Evolutionary conservation across 2,113 vertebrate species (phyloP).

Genomic region (Erythrocercus mccallii): DNA sequence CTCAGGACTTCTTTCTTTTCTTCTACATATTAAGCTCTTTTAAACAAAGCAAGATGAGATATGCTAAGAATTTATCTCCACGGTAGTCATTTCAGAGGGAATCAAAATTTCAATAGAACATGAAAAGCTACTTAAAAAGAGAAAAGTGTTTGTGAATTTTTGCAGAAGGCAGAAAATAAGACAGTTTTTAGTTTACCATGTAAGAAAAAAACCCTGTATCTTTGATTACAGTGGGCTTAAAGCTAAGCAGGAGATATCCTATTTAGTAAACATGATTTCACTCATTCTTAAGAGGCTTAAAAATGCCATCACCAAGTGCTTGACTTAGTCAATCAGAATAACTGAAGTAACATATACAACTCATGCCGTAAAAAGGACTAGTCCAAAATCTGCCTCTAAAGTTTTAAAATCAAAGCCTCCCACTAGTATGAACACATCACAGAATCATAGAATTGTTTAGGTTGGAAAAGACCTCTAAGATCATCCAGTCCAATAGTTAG

Average conservation of each 20-base stretch:
- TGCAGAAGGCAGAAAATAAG: neutral
- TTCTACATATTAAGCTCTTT: neutral
- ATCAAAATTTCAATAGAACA: slow-evolving; percentile 28
- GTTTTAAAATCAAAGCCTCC: neutral
- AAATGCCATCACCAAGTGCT: neutral
- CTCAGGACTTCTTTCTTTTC: neutral
- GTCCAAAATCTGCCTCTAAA: neutral
- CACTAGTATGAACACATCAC: neutral
- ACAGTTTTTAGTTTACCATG: neutral
- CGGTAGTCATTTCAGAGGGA: neutral
- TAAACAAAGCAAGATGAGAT: slow-evolving; percentile 7
- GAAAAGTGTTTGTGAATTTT: neutral
- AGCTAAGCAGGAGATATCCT: neutral
- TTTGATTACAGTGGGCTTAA: neutral
- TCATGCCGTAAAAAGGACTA: neutral
- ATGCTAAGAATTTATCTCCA: neutral
- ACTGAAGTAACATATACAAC: neutral
- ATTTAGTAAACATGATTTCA: slow-evolving; percentile 14
- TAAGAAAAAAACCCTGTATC: neutral
- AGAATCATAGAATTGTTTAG: neutral
- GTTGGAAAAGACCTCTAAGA: neutral
- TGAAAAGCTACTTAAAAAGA: slow-evolving; percentile 24
- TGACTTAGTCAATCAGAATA: neutral
- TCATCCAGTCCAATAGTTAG: neutral
- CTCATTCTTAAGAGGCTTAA: slow-evolving; percentile 35